Evolutionary conservation across 2,113 vertebrate species (phyloP), one percentile per base, ranked within the genome.

Genomic region (Silurus asotus): DNA sequence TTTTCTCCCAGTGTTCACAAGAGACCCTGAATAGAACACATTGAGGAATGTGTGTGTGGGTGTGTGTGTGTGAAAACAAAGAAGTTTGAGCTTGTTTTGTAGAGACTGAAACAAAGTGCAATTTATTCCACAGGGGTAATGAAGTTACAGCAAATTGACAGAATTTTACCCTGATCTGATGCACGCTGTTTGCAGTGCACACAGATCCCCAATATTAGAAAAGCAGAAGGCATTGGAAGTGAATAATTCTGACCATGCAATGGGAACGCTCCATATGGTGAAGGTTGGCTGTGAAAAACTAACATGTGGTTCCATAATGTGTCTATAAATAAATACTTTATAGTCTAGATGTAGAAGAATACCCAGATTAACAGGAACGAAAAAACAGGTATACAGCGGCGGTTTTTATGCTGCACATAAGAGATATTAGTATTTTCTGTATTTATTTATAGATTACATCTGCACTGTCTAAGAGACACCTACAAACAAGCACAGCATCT

Each of bases 261-360:
- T n/a, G 56, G 61, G 82, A 51, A 53, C 17, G 67, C 25, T 49
- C 56, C 65, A 67, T 79, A 8, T 28, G 20, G 83, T 45, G 49
- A 80, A 77, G 61, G 61, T 78, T 45, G 86, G 67, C 4, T 7
- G 81, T 89, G 90, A 90, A 91, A 94, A 78, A 69, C 8, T 0
- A 88, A 28, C 93, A 91, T 84, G 78, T 90, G 90, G 88, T 90
- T 69, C 75, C 48, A 28, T 61, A 61, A 62, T 80, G 75, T 80
- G 67, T 72, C 62, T 51, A 78, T 84, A 55, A 77, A 78, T 84
- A 55, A 77, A 77, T 56, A 58, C 72, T 81, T 81, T 77, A 81
- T 37, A 80, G 37, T 20, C 77, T 37, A 49, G 20, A 49, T 2
- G 13, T 28, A 11, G 64, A 55, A 56, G 69, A 58, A n/a, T 56